Evolutionary conservation across 1,140 invertebrate species (phyloP).

Genomic region (Anadara kagoshimensis): DNA sequence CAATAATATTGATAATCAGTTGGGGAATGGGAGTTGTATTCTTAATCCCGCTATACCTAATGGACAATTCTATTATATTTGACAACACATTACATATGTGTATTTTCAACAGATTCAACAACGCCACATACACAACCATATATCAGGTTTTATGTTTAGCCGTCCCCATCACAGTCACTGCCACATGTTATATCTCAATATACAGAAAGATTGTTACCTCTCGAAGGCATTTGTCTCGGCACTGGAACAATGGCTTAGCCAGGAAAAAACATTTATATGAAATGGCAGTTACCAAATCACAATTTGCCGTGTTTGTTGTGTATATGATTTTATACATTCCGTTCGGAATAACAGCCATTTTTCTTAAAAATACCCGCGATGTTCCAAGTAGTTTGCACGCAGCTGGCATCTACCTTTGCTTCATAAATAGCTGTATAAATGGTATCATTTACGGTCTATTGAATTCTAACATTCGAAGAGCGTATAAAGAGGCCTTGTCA

Average conservation of each 20-base stretch:
- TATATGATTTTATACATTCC: constrained; percentile 22
- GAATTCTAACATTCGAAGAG: constrained; percentile 19
- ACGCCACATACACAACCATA: not conserved
- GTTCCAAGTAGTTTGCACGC: constrained; percentile 15
- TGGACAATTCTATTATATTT: constrained; percentile 8
- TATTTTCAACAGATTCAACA: constrained; percentile 15
- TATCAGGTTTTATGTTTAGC: not conserved
- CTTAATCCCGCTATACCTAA: not conserved
- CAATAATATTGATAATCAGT: not conserved
- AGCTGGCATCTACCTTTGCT: constrained; percentile 15
- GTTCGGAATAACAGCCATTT: constrained; percentile 18
- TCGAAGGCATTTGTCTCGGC: not conserved
- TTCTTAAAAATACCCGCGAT: not conserved
- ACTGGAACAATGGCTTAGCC: constrained; percentile 6
- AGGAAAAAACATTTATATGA: constrained; percentile 1
- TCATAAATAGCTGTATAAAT: constrained; percentile 24
- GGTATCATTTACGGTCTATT: constrained; percentile 20
- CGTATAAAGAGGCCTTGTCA: not conserved
- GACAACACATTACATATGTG: constrained; percentile 14
- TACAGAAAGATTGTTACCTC: not conserved
- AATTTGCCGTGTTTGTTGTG: constrained; percentile 25
- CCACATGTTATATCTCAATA: constrained; percentile 8
- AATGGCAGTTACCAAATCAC: not conserved
- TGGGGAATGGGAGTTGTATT: not conserved
- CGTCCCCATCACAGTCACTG: not conserved